Percentiles rank a stretch among this genome's conserved stretches.
Evolutionary conservation across 2,797 vertebrate species (phyloP).

Genomic region (Crax fasciolata): DNA sequence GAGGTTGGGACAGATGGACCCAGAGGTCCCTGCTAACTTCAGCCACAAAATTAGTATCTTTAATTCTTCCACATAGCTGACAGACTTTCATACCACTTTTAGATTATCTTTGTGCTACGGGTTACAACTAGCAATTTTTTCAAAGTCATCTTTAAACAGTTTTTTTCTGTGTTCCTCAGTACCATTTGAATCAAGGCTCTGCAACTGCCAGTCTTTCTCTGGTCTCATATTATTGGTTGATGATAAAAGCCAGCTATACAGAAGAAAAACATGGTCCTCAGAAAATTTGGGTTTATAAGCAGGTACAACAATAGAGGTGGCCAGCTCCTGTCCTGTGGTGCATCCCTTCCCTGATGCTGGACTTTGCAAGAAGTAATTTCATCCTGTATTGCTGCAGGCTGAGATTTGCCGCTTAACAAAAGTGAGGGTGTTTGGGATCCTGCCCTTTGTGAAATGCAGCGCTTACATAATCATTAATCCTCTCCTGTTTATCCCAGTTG

Average conservation of each 20-base stretch:
- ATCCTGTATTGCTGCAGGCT: background rate
- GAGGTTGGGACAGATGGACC: background rate
- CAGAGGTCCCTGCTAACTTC: background rate
- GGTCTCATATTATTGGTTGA: background rate
- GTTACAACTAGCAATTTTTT: background rate
- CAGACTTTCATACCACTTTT: background rate
- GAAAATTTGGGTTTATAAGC: background rate
- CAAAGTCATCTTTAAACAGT: background rate
- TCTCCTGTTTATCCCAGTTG: background rate
- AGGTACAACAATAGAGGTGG: background rate
- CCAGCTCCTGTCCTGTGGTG: background rate
- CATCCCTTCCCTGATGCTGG: background rate
- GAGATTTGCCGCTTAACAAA: background rate
- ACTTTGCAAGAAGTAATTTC: background rate
- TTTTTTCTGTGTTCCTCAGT: background rate
- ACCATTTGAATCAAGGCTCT: background rate
- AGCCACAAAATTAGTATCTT: background rate
- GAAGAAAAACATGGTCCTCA: background rate
- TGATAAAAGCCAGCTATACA: background rate
- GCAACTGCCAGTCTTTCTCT: background rate
- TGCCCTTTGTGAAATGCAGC: background rate
- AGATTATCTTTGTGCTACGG: background rate
- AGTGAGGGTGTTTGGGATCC: background rate
- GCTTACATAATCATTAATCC: constrained; percentile 40
- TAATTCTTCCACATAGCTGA: background rate